A percentile compares a stretch with the other conserved stretches of the same genome.
These are phyloP conservation scores for Melieria omissa DNA, from an alignment of 2,888 invertebrate species.

Conservation along the genomic window DNA sequence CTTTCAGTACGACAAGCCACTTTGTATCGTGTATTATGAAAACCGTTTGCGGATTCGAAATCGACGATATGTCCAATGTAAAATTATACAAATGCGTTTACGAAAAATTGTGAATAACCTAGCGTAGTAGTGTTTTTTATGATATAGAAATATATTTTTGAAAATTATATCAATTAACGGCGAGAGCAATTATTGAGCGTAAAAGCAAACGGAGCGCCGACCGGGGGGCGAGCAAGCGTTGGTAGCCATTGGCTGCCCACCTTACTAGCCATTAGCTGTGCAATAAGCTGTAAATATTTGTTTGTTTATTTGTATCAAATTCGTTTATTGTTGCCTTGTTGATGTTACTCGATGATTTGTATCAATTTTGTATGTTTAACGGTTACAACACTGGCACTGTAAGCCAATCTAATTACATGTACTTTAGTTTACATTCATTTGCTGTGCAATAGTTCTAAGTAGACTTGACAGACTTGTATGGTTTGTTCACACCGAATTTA, in stretches of 20 bases:
- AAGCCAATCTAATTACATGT: no score
- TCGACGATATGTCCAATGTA: background rate
- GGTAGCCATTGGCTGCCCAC: background rate
- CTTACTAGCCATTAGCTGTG: no score
- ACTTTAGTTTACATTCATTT: no score
- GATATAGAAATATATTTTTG: conserved; percentile 28
- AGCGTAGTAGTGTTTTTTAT: conserved; percentile 27
- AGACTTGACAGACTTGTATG: no score
- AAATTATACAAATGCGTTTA: conserved; percentile 21
- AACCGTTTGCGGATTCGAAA: background rate
- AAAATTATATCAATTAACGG: conserved; percentile 20
- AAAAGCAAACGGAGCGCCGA: background rate
- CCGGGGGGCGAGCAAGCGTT: background rate
- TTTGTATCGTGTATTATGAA: conserved; percentile 4
- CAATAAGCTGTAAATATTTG: no score
- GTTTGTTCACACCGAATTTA: no score
- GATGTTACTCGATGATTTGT: no score
- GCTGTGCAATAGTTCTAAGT: no score
- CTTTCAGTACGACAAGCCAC: background rate
- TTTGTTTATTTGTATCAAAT: no score
- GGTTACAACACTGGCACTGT: no score
- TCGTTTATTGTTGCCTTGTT: no score
- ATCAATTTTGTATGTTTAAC: no score
- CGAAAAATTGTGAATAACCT: conserved; percentile 19
- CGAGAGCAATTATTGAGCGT: background rate